phyloP scores from a whole-genome alignment of 92 coral and sea anemone genomes.

The Epizoanthus scotinus region DNA sequence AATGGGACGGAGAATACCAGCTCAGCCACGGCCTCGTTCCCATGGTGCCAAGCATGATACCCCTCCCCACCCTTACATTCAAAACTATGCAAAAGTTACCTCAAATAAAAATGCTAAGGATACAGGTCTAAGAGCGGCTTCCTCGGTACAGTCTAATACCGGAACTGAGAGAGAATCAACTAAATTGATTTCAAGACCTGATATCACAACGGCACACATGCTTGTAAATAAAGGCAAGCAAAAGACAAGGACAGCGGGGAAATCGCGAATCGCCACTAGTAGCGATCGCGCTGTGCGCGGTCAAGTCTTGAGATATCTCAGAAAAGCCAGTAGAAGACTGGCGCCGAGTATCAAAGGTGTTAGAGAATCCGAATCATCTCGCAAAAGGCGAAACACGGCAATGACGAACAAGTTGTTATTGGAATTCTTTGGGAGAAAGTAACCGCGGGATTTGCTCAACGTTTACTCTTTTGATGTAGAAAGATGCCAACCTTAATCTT shows the following conservation, averaged over 20 bases:
- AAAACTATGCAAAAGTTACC: neutral
- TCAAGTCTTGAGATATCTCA: neutral
- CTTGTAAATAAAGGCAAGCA: neutral
- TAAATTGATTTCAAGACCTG: neutral
- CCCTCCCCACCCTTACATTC: constrained; percentile 22
- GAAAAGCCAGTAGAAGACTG: neutral
- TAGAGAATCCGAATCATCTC: neutral
- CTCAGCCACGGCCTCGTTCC: constrained; percentile 49
- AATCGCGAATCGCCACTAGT: neutral
- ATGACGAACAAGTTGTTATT: constrained; percentile 1
- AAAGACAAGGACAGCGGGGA: neutral
- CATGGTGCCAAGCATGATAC: constrained; percentile 18
- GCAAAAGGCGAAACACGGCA: neutral
- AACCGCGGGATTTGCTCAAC: neutral
- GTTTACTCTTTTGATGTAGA: neutral
- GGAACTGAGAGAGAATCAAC: neutral
- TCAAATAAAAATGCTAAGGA: neutral
- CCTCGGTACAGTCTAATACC: neutral
- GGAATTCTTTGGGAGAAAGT: constrained; percentile 26
- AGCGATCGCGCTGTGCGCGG: neutral
- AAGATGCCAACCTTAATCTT: too few relatives aligned
- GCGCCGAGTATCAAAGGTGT: neutral
- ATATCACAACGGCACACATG: neutral
- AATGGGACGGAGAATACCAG: constrained; percentile 70
- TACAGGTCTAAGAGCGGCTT: neutral